Conservation (phyloP, 37 sponge, comb jelly and placozoan species). For the Halichondria panicea region DNA sequence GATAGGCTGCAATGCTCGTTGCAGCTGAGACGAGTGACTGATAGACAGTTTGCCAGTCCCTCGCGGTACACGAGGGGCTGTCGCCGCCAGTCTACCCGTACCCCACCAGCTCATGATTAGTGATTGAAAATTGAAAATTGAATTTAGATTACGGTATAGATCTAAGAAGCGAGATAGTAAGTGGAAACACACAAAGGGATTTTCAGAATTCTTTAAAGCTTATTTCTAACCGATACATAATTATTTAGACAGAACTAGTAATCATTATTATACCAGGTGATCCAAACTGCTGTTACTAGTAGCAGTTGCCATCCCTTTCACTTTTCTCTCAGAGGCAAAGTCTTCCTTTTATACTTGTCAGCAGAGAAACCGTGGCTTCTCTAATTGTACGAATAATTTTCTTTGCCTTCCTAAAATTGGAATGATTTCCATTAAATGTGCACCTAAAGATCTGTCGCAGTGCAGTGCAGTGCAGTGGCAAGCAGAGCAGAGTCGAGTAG, state of each 20-base stretch:
- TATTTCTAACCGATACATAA: no score
- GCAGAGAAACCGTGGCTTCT: background rate
- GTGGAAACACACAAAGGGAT: no score
- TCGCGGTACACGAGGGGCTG: no score
- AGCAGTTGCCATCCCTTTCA: background rate
- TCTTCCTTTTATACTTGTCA: conserved; percentile 37
- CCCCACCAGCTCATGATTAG: background rate
- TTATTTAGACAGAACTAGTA: background rate
- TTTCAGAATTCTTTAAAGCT: no score
- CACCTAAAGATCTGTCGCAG: background rate
- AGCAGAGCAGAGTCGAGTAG: no score
- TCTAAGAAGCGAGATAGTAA: no score
- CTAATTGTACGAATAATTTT: conserved; percentile 4
- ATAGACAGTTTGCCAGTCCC: no score
- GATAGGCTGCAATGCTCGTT: no score
- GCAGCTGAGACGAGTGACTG: no score
- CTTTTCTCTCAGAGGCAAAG: background rate
- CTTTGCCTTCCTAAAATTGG: no score
- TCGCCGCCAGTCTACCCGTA: no score
- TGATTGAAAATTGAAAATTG: background rate
- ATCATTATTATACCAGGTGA: conserved; percentile 44
- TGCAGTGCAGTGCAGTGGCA: background rate
- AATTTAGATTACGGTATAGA: background rate
- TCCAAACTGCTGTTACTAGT: conserved; percentile 33
- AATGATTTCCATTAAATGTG: no score